Evolutionary conservation across 2,888 invertebrate genomes (phyloP).

Genomic region (Euplexia lucipara): DNA sequence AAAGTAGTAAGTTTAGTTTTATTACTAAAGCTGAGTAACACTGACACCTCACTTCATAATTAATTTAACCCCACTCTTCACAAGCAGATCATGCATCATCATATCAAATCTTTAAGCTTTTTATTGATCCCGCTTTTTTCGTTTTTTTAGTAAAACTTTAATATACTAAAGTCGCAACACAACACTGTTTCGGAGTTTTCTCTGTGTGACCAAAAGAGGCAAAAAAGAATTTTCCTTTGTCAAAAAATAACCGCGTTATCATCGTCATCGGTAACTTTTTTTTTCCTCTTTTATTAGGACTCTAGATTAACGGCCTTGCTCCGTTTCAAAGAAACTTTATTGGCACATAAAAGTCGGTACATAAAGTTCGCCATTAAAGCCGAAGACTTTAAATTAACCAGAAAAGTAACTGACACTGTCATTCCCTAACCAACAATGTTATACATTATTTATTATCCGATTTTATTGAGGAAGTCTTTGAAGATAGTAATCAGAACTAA

Average conservation of each 20-base stretch:
- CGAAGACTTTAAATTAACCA: constrained; percentile 87
- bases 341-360: constrained; percentile 82
- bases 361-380: constrained; percentile 85
- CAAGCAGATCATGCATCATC: too few species aligned
- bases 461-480: constrained; percentile 56
- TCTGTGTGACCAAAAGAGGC: not conserved
- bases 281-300: constrained; percentile 79
- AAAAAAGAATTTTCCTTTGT: constrained; percentile 3
- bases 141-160: not conserved
- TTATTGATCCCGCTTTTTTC: not conserved
- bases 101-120: not conserved
- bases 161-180: not conserved
- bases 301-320: constrained; percentile 85
- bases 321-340: constrained; percentile 86
- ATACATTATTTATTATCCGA: constrained; percentile 62
- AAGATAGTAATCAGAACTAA: constrained; percentile 49
- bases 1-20: too few species aligned
- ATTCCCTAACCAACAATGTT: constrained; percentile 65
- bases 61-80: too few species aligned
- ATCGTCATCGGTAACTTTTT: constrained; percentile 61
- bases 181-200: not conserved
- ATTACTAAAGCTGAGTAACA: too few species aligned
- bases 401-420: constrained; percentile 75
- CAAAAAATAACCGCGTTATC: constrained; percentile 57
- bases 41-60: too few species aligned